Evolutionary conservation across 2,113 vertebrate species (phyloP).

Genomic region (Prinia subflava): DNA sequence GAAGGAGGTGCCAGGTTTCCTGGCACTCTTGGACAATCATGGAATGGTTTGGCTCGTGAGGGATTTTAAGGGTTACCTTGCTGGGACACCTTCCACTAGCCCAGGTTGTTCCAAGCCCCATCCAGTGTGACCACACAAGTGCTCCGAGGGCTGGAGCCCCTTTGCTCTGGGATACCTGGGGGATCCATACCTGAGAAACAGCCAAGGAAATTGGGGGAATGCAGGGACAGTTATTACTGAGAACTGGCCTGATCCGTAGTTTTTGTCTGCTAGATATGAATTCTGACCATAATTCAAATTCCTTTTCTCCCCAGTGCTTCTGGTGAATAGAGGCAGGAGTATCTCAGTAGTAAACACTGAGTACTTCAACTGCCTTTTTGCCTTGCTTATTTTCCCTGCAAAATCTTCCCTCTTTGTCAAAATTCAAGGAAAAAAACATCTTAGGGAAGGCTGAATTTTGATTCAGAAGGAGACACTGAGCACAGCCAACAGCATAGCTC

Average conservation of each 20-base stretch:
- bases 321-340: not conserved
- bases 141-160: not conserved
- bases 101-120: too few relatives aligned
- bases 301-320: not conserved
- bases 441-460: not conserved
- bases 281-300: not conserved
- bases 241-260: rapidly evolving
- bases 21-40: rapidly evolving
- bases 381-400: not conserved
- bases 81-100: not conserved
- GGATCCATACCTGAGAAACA: too few relatives aligned
- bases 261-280: rapidly evolving
- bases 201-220: not conserved
- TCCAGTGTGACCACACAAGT: too few relatives aligned
- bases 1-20: too few relatives aligned
- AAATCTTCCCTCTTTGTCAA: not conserved
- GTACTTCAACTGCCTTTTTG: not conserved
- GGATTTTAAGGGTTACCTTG: not conserved
- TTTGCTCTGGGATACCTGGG: not conserved
- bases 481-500: not conserved
- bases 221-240: rapidly evolving
- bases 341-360: not conserved
- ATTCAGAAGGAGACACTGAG: not conserved
- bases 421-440: not conserved
- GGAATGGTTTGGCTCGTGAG: not conserved